Evolutionary conservation across 1,140 invertebrate species (phyloP).

Genomic region (Coptotermes formosanus): DNA sequence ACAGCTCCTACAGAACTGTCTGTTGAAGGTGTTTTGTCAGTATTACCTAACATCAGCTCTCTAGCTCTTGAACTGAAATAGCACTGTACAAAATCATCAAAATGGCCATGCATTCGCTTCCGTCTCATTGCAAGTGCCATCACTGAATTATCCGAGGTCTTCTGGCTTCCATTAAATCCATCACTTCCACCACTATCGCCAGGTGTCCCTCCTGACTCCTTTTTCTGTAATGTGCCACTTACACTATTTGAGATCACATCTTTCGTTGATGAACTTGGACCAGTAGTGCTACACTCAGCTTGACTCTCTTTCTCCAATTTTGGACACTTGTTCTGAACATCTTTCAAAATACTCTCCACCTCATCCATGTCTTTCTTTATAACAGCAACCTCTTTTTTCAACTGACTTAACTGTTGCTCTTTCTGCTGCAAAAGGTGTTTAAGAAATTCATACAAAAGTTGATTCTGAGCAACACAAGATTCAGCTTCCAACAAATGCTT

Average conservation of each 20-base stretch:
- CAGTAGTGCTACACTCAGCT: not conserved
- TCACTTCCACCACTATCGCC: conserved; percentile 39
- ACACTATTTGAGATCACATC: not conserved
- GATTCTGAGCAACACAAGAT: conserved; percentile 72
- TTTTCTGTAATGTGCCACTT: not conserved
- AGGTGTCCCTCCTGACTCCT: not conserved
- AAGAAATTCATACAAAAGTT: conserved; percentile 82
- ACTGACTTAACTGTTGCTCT: conserved; percentile 65
- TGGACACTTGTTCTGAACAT: conserved; percentile 58
- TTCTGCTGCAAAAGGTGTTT: conserved; percentile 73
- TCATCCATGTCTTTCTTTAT: conserved; percentile 78
- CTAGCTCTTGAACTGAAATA: conserved; percentile 78
- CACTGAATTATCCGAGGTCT: conserved; percentile 41
- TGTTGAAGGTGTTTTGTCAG: conserved; percentile 41
- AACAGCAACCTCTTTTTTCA: conserved; percentile 70
- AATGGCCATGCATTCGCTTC: conserved; percentile 79
- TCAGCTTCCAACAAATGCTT: conserved; percentile 81
- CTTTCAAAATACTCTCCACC: conserved; percentile 75
- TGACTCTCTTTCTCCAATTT: conserved; percentile 40
- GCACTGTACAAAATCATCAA: conserved; percentile 86
- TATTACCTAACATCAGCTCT: conserved; percentile 62
- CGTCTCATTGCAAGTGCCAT: conserved; percentile 63
- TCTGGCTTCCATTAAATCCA: conserved; percentile 51
- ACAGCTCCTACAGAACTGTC: conserved; percentile 43
- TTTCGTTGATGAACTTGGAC: conserved; percentile 17